phyloP scores from a whole-genome alignment of 2,797 vertebrate species.

The Sciurus carolinensis region DNA sequence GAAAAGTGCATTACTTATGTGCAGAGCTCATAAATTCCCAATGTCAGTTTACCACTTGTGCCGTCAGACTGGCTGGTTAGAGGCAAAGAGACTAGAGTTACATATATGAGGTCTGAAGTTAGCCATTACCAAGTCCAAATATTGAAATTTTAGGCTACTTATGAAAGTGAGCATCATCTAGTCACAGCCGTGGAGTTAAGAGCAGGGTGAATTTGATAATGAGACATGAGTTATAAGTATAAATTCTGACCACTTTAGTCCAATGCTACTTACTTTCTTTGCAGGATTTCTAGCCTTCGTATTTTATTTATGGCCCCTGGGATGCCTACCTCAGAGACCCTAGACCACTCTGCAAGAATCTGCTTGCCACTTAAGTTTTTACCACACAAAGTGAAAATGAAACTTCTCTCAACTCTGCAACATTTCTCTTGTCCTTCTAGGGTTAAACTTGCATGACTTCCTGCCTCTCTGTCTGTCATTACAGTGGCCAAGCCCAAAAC shows the following conservation, averaged over 20 bases:
- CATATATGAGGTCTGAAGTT: slow-evolving; percentile 70
- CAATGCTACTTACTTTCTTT: background rate
- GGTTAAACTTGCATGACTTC: background rate
- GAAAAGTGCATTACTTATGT: slow-evolving; percentile 72
- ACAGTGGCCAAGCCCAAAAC: background rate
- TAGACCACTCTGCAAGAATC: background rate
- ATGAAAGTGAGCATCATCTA: background rate
- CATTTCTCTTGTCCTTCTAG: background rate
- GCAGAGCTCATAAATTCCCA: slow-evolving; percentile 71
- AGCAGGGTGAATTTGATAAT: background rate
- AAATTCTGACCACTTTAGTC: background rate
- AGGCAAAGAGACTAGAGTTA: slow-evolving; percentile 74
- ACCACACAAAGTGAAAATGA: background rate
- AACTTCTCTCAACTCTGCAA: background rate
- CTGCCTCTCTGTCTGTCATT: background rate
- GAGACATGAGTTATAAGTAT: background rate
- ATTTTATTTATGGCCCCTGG: background rate
- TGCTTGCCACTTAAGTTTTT: slow-evolving; percentile 17
- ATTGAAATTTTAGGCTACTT: slow-evolving; percentile 43
- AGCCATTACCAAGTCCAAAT: slow-evolving; percentile 58
- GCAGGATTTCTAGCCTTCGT: background rate
- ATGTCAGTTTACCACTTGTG: slow-evolving; percentile 71
- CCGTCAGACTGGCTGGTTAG: slow-evolving; percentile 61
- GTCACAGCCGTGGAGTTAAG: background rate
- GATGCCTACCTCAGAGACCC: background rate